These are phyloP conservation scores for Hylyphantes graminicola DNA, from an alignment of 1,140 invertebrate species.

Conservation along the genomic window DNA sequence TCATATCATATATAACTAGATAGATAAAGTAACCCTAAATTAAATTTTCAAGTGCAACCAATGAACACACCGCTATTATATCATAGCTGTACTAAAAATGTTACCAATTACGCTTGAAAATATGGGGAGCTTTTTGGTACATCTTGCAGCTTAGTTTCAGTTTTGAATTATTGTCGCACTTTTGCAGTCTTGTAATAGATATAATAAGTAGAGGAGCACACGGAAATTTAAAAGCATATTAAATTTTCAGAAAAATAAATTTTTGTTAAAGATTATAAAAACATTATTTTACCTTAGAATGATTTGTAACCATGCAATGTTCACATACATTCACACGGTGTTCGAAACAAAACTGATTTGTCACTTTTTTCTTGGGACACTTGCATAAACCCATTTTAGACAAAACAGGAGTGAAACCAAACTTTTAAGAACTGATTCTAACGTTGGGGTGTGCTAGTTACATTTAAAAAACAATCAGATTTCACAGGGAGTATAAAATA, in stretches of 20 bases:
- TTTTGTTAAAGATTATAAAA: background rate
- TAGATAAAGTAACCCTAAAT: too few relatives aligned
- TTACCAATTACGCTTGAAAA: background rate
- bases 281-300: constrained; percentile 83
- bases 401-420: background rate
- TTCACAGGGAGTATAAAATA: background rate
- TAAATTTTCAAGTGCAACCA: too few relatives aligned
- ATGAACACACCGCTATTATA: too few relatives aligned
- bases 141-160: too few relatives aligned
- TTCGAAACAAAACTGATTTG: constrained; percentile 98
- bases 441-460: background rate
- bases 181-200: too few relatives aligned
- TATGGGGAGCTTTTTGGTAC: too few relatives aligned
- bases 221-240: too few relatives aligned
- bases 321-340: constrained; percentile 99
- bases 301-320: constrained; percentile 95
- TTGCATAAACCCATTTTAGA: constrained; percentile 95
- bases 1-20: too few relatives aligned
- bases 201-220: too few relatives aligned
- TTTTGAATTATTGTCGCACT: too few relatives aligned
- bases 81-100: background rate
- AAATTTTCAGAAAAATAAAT: constrained; percentile 1
- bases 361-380: constrained; percentile 95
- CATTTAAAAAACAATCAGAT: background rate
- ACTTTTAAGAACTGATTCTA: background rate